Base-by-base conservation (phyloP, 2,888 invertebrate genomes). In the Cremastinae sp. region DNA sequence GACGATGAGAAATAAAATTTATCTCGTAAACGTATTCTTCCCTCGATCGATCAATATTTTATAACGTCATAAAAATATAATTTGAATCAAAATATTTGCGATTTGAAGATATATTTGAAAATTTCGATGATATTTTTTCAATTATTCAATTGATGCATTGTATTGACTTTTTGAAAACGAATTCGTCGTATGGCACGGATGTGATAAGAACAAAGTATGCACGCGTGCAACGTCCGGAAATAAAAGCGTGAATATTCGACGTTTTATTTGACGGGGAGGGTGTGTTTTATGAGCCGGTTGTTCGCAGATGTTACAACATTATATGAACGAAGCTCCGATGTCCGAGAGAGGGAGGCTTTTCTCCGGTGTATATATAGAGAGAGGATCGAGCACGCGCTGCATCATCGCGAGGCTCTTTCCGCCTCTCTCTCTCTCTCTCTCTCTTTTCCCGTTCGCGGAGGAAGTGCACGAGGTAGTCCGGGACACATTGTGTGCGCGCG, bases 221-320 rank as follows among this genome's bases (percentile, higher is more conserved):
- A 53, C 68, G 62, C 14, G 45, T 53, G 58, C 38, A 16, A 58
- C 53, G 58, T 45, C 45, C 20, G 45, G 64, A 72, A 70, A 53
- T 72, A 64, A 75, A 70, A 72, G 65, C 56, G 68, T 28, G 28
- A 28, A 28, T 28, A 28, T 56, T 68, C 61, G 38, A 45, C 41
- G 65, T 68, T 77, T 38, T 78, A 80, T 81, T 84, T 82, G 79
- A 81, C 78, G 78, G 76, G 79, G 80, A 81, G 85, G 84, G 85
- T 85, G 87, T 86, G 87, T 88, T 87, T 28, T 88, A 87, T 87
- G 87, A 88, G 85, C 83, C 79, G 82, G 82, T 82, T 83, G 84
- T 87, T 86, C 83, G 84, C 84, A 81, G 84, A 83, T 81, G 86
- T 79, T 82, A 85, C 86, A 84, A 87, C 87, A 84, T 28, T 86